Percentiles rank a stretch among this genome's conserved stretches.
phyloP scores from a whole-genome alignment of 2,113 vertebrate species.

The Gavialis gangeticus region DNA sequence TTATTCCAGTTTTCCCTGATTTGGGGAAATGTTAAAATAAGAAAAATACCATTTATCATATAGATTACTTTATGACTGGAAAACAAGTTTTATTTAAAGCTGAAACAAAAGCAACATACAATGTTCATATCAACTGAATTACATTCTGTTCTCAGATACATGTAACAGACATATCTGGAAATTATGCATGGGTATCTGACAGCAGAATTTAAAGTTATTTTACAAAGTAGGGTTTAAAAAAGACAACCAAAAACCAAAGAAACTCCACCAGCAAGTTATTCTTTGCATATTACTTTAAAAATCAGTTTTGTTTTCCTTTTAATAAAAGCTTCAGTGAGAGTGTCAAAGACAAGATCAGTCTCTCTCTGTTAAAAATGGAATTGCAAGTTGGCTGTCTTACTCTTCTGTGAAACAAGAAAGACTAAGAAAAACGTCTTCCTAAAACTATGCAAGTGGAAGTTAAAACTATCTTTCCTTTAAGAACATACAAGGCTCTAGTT shows the following conservation, averaged over 20 bases:
- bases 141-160: not conserved
- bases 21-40: not conserved
- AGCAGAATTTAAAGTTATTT: not conserved
- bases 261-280: not conserved
- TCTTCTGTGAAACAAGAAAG: not conserved
- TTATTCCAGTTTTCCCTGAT: not conserved
- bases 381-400: not conserved
- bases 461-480: not conserved
- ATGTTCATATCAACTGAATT: not conserved
- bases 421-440: not conserved
- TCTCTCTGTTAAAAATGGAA: not conserved
- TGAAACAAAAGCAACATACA: not conserved
- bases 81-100: not conserved
- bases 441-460: not conserved
- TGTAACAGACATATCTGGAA: not conserved
- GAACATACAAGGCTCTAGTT: not conserved
- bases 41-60: not conserved
- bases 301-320: not conserved
- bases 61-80: not conserved
- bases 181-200: rapidly evolving
- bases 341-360: not conserved
- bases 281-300: not conserved
- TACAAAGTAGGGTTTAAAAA: not conserved
- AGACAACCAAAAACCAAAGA: too few species aligned
- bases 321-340: not conserved